These are phyloP conservation scores for Volucella zonaria DNA, from an alignment of 2,888 invertebrate genomes.

Conservation along the genomic window DNA sequence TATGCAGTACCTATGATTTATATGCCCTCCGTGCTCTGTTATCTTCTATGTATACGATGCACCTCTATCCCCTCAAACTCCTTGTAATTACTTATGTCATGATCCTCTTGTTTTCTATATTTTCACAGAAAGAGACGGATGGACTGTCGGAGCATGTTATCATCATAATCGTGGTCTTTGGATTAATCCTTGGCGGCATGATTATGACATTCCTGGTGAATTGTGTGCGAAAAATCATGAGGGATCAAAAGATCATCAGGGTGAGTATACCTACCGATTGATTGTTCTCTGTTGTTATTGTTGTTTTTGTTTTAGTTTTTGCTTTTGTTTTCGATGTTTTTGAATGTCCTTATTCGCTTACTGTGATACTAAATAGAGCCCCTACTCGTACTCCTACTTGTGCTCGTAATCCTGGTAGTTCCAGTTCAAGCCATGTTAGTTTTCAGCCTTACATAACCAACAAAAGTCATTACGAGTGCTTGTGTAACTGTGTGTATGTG, in stretches of 20 bases:
- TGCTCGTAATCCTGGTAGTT: neutral
- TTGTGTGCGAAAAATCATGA: slow-evolving; percentile 92
- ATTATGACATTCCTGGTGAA: slow-evolving; percentile 94
- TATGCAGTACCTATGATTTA: neutral
- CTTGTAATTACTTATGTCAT: slow-evolving; percentile 1
- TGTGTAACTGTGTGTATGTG: neutral
- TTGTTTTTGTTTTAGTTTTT: neutral
- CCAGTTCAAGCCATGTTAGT: no score
- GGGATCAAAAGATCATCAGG: slow-evolving; percentile 93
- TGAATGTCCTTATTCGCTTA: slow-evolving; percentile 48
- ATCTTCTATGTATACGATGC: neutral
- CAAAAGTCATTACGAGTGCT: slow-evolving; percentile 24
- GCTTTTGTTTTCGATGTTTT: no score
- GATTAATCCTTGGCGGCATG: slow-evolving; percentile 93
- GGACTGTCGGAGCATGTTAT: slow-evolving; percentile 88
- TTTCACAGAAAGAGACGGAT: slow-evolving; percentile 77
- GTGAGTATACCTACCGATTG: slow-evolving; percentile 83
- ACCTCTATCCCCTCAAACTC: neutral
- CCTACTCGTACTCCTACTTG: neutral
- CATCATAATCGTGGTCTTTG: slow-evolving; percentile 94
- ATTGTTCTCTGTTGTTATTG: slow-evolving; percentile 10
- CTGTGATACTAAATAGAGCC: slow-evolving; percentile 9
- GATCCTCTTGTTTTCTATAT: slow-evolving; percentile 25
- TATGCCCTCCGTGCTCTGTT: neutral
- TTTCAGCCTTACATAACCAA: neutral